Evolutionary conservation across 1,140 invertebrate species (phyloP).

Genomic region (Dinothrombium tinctorium): DNA sequence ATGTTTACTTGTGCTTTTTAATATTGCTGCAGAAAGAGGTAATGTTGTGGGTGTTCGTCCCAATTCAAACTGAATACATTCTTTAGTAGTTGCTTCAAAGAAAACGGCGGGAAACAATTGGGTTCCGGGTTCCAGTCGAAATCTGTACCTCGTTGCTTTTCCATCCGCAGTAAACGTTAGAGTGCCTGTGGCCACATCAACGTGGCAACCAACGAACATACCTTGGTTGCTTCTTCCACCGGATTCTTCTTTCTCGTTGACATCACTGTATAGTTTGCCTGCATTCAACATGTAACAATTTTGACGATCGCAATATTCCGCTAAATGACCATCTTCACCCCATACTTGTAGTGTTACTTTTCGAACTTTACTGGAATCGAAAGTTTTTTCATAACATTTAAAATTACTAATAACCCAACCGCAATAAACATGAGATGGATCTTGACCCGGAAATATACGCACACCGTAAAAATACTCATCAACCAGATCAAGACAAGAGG

Average conservation of each 20-base stretch:
- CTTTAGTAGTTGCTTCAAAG: conserved; percentile 91
- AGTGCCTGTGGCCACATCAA: conserved; percentile 63
- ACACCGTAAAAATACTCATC: conserved; percentile 93
- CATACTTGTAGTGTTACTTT: conserved; percentile 47
- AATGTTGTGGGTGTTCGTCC: conserved; percentile 75
- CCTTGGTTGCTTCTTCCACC: conserved; percentile 34
- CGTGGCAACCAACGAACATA: conserved; percentile 89
- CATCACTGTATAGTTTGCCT: conserved; percentile 81
- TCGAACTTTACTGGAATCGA: conserved; percentile 63
- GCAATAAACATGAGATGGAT: conserved; percentile 85
- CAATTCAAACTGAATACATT: conserved; percentile 92
- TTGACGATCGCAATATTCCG: conserved; percentile 42
- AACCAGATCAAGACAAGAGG: conserved; percentile 43
- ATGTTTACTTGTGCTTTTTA: conserved; percentile 83
- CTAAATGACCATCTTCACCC: conserved; percentile 17
- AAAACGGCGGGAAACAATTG: conserved; percentile 97
- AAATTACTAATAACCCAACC: conserved; percentile 99
- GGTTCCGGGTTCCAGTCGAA: conserved; percentile 87
- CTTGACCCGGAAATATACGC: conserved; percentile 58
- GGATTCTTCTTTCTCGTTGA: conserved; percentile 68
- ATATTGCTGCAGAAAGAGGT: conserved; percentile 79
- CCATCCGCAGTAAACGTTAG: conserved; percentile 90
- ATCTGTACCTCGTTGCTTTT: conserved; percentile 76
- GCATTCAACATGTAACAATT: conserved; percentile 95
- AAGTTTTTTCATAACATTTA: conserved; percentile 29